Evolutionary conservation across 2,888 invertebrate species (phyloP).

Genomic region (Pristionchus maxplancki): DNA sequence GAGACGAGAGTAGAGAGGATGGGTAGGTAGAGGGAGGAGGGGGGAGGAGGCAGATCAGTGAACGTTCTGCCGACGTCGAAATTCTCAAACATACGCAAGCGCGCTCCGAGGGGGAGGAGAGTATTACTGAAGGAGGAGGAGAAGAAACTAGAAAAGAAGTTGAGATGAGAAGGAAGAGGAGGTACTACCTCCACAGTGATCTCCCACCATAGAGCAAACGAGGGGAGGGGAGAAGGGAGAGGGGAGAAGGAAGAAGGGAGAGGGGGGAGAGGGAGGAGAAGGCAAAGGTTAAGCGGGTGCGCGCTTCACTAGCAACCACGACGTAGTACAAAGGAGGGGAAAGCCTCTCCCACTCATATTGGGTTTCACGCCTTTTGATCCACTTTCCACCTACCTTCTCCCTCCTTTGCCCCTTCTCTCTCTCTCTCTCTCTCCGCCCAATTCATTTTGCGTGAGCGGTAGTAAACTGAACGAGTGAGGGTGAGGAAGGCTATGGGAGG

Average conservation of each 20-base stretch:
- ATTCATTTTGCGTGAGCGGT: conserved; percentile 26
- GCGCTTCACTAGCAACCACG: not conserved
- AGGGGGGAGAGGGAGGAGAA: not conserved
- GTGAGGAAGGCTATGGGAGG: not conserved
- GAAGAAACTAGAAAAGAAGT: not conserved
- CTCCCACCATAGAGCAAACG: not conserved
- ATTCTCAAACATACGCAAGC: conserved; percentile 18
- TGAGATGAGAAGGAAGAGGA: not conserved
- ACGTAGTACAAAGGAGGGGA: conserved; percentile 1
- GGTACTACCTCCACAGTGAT: not conserved
- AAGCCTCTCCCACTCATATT: not conserved
- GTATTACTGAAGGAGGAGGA: not conserved
- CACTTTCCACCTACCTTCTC: not conserved
- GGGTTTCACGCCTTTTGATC: conserved; percentile 41
- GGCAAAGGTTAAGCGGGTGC: conserved; percentile 25
- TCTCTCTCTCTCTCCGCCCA: not conserved
- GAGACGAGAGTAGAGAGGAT: not conserved
- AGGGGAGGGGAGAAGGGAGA: not conserved
- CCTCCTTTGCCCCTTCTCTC: not conserved
- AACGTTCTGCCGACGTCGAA: conserved; percentile 9
- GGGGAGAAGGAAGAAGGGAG: not conserved
- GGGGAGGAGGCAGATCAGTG: not conserved
- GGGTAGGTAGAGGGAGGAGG: not conserved
- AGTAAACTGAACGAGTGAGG: conserved; percentile 25
- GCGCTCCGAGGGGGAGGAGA: not conserved